Base-by-base conservation (phyloP, 2,113 vertebrate species). In the Pitta sordida region DNA sequence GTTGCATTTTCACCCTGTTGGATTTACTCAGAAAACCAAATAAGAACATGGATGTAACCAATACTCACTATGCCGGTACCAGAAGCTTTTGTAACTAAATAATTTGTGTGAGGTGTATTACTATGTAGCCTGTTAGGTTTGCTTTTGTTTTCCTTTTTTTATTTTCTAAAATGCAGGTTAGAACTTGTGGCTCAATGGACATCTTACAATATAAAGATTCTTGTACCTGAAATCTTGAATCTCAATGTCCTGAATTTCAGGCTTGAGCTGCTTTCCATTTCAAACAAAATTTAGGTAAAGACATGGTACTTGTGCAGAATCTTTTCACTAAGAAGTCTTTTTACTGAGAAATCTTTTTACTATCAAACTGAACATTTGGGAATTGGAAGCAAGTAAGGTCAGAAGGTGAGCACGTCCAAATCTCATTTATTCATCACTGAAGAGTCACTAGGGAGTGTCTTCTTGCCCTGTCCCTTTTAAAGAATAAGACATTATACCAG, bases 401-500 rank as follows among this genome's bases (percentile, higher is more conserved):
- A 95, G 86, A 73, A 94, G 79, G 70, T 0, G 0, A 80, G 21
- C n/a, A 71, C 67, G 80, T 83, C 63, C 59, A 67, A 80, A 93
- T 67, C 37, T 90, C 51, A 0, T 83, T 90, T 82, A 58, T 91
- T 75, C 70, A 39, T 69, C 74, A 51, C 2, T 58, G 43, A 34
- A 69, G 69, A 94, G 63, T 51, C 93, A 77, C 75, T 77, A 41
- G 70, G 88, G 94, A 91, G 74, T n/a, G 20, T 37, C 67, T 69
- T 90, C 79, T 74, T 80, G 65, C 70, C 63, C 37, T 80, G 29
- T 76, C 49, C 69, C 71, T 96, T 95, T 91, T 93, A 69, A 76
- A 84, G 78, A 52, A 81, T 64, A 63, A 76, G 12, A 37, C 51
- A 43, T 68, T 85, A 52, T 15, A 71, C 36, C 67, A 91, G 74